These are phyloP conservation scores for Prionace glauca DNA, from an alignment of 2,797 vertebrate genomes.

Conservation along the genomic window DNA sequence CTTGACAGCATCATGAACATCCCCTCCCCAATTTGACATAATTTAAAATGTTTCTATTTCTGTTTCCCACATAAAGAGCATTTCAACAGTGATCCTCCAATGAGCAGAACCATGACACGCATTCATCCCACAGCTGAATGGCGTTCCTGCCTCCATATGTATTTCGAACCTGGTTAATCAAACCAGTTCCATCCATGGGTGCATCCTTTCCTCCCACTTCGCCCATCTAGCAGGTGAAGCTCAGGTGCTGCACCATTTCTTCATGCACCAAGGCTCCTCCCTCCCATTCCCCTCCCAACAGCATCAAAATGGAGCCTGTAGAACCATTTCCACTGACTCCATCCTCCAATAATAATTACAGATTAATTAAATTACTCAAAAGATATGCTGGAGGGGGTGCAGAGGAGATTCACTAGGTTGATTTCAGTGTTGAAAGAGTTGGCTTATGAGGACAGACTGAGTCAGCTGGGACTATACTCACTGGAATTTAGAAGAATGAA, in stretches of 20 bases:
- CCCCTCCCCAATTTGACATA: neutral
- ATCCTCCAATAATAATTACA: too few species aligned
- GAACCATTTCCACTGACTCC: neutral
- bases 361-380: too few species aligned
- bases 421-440: too few species aligned
- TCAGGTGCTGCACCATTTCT: neutral
- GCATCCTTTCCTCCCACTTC: neutral
- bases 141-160: neutral
- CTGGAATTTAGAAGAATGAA: too few species aligned
- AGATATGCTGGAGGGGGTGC: too few species aligned
- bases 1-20: too few species aligned
- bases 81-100: neutral
- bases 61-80: neutral
- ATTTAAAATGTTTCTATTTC: neutral
- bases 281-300: neutral
- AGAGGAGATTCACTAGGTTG: too few species aligned
- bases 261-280: neutral
- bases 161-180: neutral
- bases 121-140: neutral
- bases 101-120: neutral
- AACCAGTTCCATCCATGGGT: neutral
- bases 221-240: neutral
- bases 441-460: too few species aligned
- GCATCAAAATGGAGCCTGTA: neutral
- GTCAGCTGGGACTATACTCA: too few species aligned